These are phyloP conservation scores for Paratilapia polleni DNA, from an alignment of 2,113 vertebrate genomes.

Conservation along the genomic window DNA sequence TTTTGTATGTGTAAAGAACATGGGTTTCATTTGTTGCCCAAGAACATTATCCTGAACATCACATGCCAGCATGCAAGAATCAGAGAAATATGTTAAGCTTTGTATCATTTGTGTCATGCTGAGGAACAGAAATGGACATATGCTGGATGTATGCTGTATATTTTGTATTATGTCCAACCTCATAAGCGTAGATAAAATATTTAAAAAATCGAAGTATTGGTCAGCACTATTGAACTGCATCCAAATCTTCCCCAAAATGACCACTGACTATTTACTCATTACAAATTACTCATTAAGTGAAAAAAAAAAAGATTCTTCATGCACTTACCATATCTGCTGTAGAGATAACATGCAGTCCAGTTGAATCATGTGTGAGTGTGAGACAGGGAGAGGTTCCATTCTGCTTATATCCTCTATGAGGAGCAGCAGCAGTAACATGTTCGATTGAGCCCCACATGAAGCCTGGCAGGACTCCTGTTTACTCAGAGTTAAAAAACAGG, in stretches of 20 bases:
- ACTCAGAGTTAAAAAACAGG: conserved; percentile 57
- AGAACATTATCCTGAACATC: background rate
- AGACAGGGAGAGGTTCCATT: conserved; percentile 4
- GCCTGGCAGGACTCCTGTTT: conserved; percentile 71
- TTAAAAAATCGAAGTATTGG: background rate
- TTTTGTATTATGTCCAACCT: background rate
- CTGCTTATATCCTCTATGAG: conserved; percentile 64
- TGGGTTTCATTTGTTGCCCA: too few relatives aligned
- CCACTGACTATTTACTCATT: background rate
- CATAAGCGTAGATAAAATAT: background rate
- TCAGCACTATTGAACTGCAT: background rate
- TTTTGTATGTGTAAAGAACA: background rate
- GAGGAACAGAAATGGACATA: background rate
- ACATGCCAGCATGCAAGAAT: too few relatives aligned
- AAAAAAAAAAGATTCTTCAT: background rate
- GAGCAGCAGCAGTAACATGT: conserved; percentile 41
- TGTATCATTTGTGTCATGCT: background rate
- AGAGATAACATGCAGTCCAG: conserved; percentile 16
- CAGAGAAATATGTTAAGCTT: background rate
- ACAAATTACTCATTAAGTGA: too few relatives aligned
- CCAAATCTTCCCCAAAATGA: background rate
- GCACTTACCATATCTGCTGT: conserved; percentile 61
- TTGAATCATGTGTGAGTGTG: conserved; percentile 10
- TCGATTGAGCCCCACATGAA: conserved; percentile 70
- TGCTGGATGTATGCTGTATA: background rate